Evolutionary conservation across 2,797 vertebrate genomes (phyloP), one percentile per base, ranked within the genome.

Genomic region (Myotis planiceps): DNA sequence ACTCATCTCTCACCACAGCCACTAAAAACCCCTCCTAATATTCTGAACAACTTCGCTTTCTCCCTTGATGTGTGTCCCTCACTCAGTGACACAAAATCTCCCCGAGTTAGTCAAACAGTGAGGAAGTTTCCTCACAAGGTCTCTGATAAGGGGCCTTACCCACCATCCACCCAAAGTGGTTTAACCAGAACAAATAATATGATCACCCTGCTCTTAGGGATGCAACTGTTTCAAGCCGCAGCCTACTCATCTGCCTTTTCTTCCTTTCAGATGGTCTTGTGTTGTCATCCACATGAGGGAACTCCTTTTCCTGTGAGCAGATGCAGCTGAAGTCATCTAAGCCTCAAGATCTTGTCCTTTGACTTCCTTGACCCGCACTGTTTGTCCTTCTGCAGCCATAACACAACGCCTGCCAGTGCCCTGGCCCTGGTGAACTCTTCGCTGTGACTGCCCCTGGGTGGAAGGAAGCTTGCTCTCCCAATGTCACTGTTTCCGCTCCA

Each of bases 301-400:
- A 78, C 65, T 68, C 18, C 72, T 81, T 83, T 66, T 58, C 49
- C 78, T 53, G 34, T 34, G n/a, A 84, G 71, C 4, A 51, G 14
- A 53, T 19, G 32, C 9, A 9, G 53, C 55, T 60, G 51, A 90
- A 60, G 80, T 37, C 47, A 32, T 69, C 27, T 29, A 29, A 34
- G 80, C 5, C 21, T 79, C n/a, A 27, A 72, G 37, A 47, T 5
- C n/a, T 72, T 39, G 37, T 81, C n/a, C 94, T 96, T 60, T 96
- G 87, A 65, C 69, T 93, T 78, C 49, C 81, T 83, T 58, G 68
- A 53, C 69, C 71, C 5, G 18, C n/a, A 8, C 78, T 65, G 58
- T 90, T 96, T 96, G 82, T 78, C 68, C 92, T 85, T 76, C 34
- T 0, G 34, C 65, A 92, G 96, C 71, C 96, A 92, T 80, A 85